Conservation (phyloP, 2,888 invertebrate species). For the Conistra vaccinii region DNA sequence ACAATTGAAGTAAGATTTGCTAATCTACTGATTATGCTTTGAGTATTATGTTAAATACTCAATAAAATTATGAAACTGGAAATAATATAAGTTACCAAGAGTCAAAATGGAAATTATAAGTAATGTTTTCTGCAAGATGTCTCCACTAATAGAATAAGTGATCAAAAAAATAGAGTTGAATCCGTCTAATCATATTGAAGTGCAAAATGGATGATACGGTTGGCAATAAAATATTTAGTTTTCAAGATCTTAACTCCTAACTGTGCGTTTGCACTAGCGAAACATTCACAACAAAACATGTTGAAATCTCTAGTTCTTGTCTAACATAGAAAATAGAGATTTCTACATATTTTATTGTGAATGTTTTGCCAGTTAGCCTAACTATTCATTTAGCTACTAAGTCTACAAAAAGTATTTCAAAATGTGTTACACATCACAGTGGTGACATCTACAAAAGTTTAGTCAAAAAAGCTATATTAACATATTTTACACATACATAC, state of each 20-base stretch:
- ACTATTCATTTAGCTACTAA: neutral
- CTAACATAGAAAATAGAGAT: no score
- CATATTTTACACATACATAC: neutral
- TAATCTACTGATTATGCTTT: neutral
- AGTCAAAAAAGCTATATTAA: neutral
- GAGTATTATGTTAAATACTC: constrained; percentile 26
- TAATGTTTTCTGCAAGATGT: constrained; percentile 4
- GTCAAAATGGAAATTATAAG: constrained; percentile 16
- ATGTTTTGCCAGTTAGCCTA: no score
- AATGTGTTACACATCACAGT: neutral
- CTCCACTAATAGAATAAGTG: neutral
- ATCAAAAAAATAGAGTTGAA: neutral
- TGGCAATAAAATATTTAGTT: neutral
- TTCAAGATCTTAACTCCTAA: no score
- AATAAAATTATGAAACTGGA: neutral
- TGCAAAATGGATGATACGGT: neutral
- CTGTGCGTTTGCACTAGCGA: no score
- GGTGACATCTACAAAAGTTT: constrained; percentile 23
- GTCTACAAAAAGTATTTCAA: neutral
- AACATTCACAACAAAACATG: no score
- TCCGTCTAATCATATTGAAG: neutral
- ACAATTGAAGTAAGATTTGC: constrained; percentile 26
- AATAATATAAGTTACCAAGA: constrained; percentile 9
- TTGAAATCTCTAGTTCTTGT: no score
- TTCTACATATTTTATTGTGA: no score